Evolutionary conservation across 2,888 invertebrate species (phyloP).

Genomic region (Hirtodrosophila histrioides): DNA sequence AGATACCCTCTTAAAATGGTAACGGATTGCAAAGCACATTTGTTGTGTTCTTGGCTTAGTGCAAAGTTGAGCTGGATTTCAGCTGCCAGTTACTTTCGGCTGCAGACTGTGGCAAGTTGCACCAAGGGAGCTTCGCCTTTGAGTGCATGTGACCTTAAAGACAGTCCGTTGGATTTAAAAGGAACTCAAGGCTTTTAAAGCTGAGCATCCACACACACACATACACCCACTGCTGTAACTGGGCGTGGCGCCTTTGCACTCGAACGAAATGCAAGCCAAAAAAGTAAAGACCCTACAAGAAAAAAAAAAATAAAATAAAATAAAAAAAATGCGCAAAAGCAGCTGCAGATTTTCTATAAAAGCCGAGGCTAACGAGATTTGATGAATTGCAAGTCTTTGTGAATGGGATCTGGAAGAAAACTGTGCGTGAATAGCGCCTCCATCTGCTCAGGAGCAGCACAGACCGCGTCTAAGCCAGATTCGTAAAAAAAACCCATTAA

Average conservation of each 20-base stretch:
- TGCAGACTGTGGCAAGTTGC: slow-evolving; percentile 8
- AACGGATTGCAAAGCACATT: slow-evolving; percentile 2
- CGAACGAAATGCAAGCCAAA: slow-evolving; percentile 43
- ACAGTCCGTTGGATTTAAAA: slow-evolving; percentile 19
- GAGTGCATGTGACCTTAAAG: slow-evolving; percentile 9
- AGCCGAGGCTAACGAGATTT: slow-evolving; percentile 77
- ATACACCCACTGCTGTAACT: slow-evolving; percentile 11
- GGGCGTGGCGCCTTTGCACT: slow-evolving; percentile 56
- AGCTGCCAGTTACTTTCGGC: not conserved
- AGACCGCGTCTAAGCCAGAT: slow-evolving; percentile 26
- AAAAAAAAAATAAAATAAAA: no score
- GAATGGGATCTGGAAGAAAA: slow-evolving; percentile 70
- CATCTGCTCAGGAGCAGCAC: slow-evolving; percentile 7
- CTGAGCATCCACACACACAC: not conserved
- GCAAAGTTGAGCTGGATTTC: not conserved
- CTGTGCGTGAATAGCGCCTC: slow-evolving; percentile 66
- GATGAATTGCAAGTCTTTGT: slow-evolving; percentile 78
- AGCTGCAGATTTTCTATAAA: slow-evolving; percentile 77
- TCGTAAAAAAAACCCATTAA: slow-evolving; percentile 61
- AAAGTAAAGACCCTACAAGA: slow-evolving; percentile 26
- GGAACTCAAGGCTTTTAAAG: slow-evolving; percentile 3
- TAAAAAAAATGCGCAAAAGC: slow-evolving; percentile 54
- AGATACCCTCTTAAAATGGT: slow-evolving; percentile 1
- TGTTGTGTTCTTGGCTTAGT: no score
- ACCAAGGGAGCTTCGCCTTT: slow-evolving; percentile 3